Conservation (phyloP, 2,797 vertebrate genomes). For the Diplodus sargus region DNA sequence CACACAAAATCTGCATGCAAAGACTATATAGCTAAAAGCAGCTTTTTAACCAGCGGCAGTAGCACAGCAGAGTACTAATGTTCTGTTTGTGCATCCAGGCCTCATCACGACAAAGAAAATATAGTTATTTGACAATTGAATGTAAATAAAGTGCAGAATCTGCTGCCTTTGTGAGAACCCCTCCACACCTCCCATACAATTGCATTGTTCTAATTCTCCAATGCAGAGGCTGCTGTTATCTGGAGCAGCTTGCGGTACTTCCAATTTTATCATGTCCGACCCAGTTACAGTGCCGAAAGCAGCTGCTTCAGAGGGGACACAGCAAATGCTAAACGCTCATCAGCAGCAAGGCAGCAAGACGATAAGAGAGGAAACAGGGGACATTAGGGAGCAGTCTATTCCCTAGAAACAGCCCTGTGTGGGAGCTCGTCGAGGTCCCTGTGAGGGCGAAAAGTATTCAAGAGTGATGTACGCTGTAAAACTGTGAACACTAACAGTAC, state of each 20-base stretch:
- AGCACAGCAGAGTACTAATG: conserved; percentile 6
- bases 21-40: not conserved
- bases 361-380: conserved; percentile 46
- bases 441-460: not conserved
- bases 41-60: conserved; percentile 26
- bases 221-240: conserved; percentile 64
- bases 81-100: conserved; percentile 32
- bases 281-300: conserved; percentile 67
- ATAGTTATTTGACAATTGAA: conserved; percentile 34
- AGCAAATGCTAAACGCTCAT: too few relatives aligned
- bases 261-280: conserved; percentile 77
- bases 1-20: conserved; percentile 7
- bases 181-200: not conserved
- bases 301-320: conserved; percentile 56
- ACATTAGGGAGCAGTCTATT: conserved; percentile 30
- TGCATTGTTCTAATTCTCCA: conserved; percentile 50
- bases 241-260: conserved; percentile 63
- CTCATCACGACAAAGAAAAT: conserved; percentile 11
- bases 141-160: conserved; percentile 25
- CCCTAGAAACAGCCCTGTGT: conserved; percentile 12
- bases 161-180: conserved; percentile 19
- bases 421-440: not conserved
- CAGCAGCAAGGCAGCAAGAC: not conserved
- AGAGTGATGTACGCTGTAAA: not conserved
- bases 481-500: not conserved